Base-by-base conservation (phyloP, 2,888 invertebrate species). In the Diaphora mendica region DNA sequence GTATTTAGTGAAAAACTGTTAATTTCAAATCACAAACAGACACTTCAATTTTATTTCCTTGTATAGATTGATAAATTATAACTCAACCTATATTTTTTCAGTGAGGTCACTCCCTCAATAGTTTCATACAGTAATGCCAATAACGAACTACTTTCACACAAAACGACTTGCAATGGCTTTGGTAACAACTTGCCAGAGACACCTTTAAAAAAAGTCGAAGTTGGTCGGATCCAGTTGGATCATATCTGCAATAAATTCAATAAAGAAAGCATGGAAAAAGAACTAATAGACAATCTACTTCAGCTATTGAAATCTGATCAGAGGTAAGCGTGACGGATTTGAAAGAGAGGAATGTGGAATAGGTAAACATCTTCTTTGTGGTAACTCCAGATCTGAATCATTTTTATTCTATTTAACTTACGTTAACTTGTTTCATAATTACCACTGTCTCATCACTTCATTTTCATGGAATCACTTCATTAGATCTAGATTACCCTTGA, bases 161-260 rank as follows among this genome's bases (percentile, higher is more conserved):
- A 91, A 33, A 93, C 96, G 65, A 90, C 94, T 71, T 90, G 65
- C 74, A 88, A 97, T 73, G 98, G 97, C 0, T 97, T 98, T 88
- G 97, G 98, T 1, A 98, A 98, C 87, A 97, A 97, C 85, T 89
- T 96, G 0, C 96, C 97, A 0, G 92, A 96, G 8, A 85, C 85
- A 2, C 97, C 98, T 0, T 96, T 97, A 70, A 95, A 94, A 79
- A 98, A 98, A 92, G 97, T 98, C 0, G 89, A 92, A 67, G 94
- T 93, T 70, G 98, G 98, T 0, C 96, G 92, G 75, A 83, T 93
- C 23, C 91, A 91, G 73, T 96, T 98, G 81, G 88, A 94, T 80
- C 91, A 96, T 62, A 96, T 98, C 44, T 92, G 98, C 11, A 84
- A 87, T 0, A 90, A 92, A 80, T 88, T 89, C 68, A 91, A 91